Conservation (phyloP, 2,113 vertebrate genomes). For the Pyrgilauda ruficollis region DNA sequence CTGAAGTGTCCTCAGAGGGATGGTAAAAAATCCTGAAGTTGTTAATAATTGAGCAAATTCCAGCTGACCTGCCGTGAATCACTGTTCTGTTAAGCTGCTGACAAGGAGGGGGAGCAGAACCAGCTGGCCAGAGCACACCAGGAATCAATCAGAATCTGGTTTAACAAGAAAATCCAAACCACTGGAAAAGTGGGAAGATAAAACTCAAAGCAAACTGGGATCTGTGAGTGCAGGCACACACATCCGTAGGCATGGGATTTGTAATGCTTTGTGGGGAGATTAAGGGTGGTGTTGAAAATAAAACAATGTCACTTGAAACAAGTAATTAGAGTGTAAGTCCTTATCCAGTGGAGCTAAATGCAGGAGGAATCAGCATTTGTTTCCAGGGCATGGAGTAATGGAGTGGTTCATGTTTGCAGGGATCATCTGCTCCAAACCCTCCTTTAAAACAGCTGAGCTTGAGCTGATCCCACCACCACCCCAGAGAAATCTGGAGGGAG, state of each 20-base stretch:
- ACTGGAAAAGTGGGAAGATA: neutral
- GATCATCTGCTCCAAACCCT: neutral
- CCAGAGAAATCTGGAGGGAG: neutral
- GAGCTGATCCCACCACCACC: neutral
- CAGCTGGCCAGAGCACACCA: neutral
- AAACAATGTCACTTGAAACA: neutral
- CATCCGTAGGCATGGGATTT: rapidly evolving
- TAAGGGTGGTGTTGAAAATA: neutral
- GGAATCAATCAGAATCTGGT: neutral
- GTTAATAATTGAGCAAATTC: neutral
- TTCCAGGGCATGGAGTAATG: neutral
- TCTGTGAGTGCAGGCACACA: rapidly evolving
- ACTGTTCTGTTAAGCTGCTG: neutral
- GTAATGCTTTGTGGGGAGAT: neutral
- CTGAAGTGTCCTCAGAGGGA: neutral
- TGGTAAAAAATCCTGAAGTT: neutral
- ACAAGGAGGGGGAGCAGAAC: neutral
- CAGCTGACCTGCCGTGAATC: neutral
- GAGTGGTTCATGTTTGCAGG: neutral
- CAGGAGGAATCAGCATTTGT: neutral
- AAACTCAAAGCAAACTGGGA: neutral
- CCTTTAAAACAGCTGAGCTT: neutral
- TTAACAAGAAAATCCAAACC: neutral
- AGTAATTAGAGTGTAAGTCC: neutral
- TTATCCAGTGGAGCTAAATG: neutral